Evolutionary conservation across 2,797 vertebrate species (phyloP), one percentile per base, ranked within the genome.

Genomic region (Sciurus vulgaris): DNA sequence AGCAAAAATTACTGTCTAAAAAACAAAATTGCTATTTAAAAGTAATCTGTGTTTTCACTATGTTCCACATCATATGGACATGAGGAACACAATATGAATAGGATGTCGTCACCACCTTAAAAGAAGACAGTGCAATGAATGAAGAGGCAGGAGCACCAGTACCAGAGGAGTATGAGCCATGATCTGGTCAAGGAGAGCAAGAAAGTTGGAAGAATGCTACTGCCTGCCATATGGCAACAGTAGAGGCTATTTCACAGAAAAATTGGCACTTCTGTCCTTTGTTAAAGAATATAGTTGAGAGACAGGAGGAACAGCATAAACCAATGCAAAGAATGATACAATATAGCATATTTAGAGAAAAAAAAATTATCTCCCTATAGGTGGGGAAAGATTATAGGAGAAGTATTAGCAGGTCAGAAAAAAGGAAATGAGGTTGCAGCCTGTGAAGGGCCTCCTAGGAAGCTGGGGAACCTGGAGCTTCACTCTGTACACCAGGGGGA

Each of bases 1-100:
- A 94, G 70, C 54, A 90, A 96, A 94, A 92, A 94, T 69, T 18
- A 56, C 12, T 67, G 13, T 72, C 73, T 56, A 56, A 59, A 85
- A 87, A 72, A 70, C 44, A 88, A 69, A 95, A 87, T 24, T 73
- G 59, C 35, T 18, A 17, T 47, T 54, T 86, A 15, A 79, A 83
- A 81, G 26, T 5, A 59, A 77, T 30, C 26, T 17, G 7, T 67
- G 28, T 24, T 65, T 35, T 17, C 11, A 76, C 26, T 24, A 24
- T 18, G 1, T 13, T 54, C 74, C 38, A 70, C 17, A 20, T 5
- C 33, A n/a, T n/a, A n/a, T n/a, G 47, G 47, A 2, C 47, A 59
- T 0, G 2, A 30, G 11, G 79, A 49, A 89, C 8, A 65, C 38
- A 93, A 92, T 8, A 14, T 0, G 4, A 61, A 30, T 0, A 2